These are phyloP conservation scores for Mungos mungo DNA, from an alignment of 2,113 vertebrate genomes.

Conservation along the genomic window DNA sequence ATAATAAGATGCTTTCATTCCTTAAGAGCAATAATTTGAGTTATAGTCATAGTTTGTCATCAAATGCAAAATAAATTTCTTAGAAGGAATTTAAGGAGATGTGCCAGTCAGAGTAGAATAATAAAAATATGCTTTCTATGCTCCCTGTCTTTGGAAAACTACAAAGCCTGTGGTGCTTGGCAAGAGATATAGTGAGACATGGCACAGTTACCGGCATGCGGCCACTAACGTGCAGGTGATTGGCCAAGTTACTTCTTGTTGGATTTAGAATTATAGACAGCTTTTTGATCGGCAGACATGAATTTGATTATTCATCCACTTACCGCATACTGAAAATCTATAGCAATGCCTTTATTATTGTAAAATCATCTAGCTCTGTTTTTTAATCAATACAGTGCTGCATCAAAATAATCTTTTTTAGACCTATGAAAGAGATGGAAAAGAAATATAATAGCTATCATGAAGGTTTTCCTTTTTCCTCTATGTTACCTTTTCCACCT, in stretches of 20 bases:
- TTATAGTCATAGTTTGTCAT: neutral
- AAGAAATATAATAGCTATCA: neutral
- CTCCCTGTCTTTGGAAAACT: neutral
- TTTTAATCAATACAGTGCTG: neutral
- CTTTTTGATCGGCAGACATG: neutral
- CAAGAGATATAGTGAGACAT: neutral
- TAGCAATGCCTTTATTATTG: neutral
- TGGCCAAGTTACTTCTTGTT: neutral
- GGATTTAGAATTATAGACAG: neutral
- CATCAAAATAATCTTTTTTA: neutral
- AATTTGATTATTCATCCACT: neutral
- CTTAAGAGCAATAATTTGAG: neutral
- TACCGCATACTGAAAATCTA: neutral
- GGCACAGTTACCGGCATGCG: rapidly evolving
- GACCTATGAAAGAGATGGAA: neutral
- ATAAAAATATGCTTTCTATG: neutral
- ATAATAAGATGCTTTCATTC: neutral
- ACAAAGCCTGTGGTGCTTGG: neutral
- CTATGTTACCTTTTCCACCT: neutral
- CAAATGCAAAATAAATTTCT: neutral
- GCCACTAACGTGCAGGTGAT: neutral
- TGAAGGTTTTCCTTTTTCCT: neutral
- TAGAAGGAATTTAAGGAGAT: neutral
- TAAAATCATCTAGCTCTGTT: neutral
- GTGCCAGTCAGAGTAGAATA: neutral